These are phyloP conservation scores for Drosophila austrosaltans DNA, from an alignment of 2,888 invertebrate species.

Conservation along the genomic window DNA sequence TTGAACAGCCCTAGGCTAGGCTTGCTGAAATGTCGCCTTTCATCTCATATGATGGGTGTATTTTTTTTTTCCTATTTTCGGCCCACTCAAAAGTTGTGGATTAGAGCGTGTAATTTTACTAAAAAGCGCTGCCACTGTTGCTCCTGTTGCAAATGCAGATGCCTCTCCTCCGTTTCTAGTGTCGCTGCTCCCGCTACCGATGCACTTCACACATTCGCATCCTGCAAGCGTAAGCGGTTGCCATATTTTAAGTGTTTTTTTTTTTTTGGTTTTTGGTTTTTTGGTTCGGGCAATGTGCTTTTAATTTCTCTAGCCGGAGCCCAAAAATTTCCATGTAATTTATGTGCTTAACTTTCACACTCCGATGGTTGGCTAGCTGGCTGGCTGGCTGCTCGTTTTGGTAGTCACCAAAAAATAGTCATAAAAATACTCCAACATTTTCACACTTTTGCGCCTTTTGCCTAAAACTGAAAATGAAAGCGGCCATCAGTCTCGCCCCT, in stretches of 20 bases:
- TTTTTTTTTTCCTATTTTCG: conserved; percentile 37
- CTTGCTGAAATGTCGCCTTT: conserved; percentile 67
- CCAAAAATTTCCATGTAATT: conserved; percentile 61
- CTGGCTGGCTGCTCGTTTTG: conserved; percentile 10
- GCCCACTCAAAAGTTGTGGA: conserved; percentile 71
- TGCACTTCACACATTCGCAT: conserved; percentile 45
- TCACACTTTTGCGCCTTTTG: conserved; percentile 74
- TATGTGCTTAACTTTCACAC: conserved; percentile 76
- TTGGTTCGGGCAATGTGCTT: conserved; percentile 63
- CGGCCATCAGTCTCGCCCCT: conserved; percentile 29
- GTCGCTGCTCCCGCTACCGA: not conserved
- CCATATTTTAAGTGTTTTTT: conserved; percentile 57
- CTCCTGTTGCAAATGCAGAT: not conserved
- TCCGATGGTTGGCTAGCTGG: conserved; percentile 48
- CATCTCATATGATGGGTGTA: conserved; percentile 51
- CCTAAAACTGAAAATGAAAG: conserved; percentile 53
- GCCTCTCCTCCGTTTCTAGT: not conserved
- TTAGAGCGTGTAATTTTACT: conserved; percentile 75
- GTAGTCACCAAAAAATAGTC: conserved; percentile 64
- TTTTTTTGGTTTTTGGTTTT: conserved; percentile 29
- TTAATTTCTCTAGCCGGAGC: conserved; percentile 58
- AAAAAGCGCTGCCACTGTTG: conserved; percentile 54
- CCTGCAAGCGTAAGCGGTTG: conserved; percentile 27
- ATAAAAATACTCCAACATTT: conserved; percentile 69
- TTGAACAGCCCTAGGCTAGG: conserved; percentile 57